These are phyloP conservation scores for Samia ricini DNA, from an alignment of 1,140 invertebrate genomes.

Conservation along the genomic window DNA sequence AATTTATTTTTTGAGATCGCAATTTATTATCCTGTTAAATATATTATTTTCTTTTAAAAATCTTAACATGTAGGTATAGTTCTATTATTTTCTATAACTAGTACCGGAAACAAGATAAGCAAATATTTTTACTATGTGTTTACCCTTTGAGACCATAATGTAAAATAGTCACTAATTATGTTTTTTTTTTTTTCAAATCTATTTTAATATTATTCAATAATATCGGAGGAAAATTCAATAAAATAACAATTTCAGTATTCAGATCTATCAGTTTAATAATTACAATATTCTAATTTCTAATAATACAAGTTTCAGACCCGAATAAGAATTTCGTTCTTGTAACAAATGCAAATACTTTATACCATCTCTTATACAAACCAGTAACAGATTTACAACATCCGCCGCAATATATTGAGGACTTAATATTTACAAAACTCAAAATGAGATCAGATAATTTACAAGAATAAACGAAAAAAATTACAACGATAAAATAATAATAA, in stretches of 20 bases:
- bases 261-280: slow-evolving; percentile 6
- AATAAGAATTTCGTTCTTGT: neutral
- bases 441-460: slow-evolving; percentile 71
- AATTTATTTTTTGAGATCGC: no score
- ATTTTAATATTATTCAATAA: no score
- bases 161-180: no score
- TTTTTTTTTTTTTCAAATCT: no score
- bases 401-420: slow-evolving; percentile 49
- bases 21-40: no score
- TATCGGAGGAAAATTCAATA: neutral
- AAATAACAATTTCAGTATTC: slow-evolving; percentile 1
- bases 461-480: slow-evolving; percentile 29
- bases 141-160: no score
- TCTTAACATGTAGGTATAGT: no score
- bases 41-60: no score
- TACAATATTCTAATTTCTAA: slow-evolving; percentile 16
- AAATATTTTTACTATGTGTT: no score
- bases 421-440: slow-evolving; percentile 59
- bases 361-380: neutral
- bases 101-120: no score
- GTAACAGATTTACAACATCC: slow-evolving; percentile 18
- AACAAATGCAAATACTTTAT: neutral
- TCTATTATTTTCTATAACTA: no score
- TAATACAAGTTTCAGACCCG: slow-evolving; percentile 18
- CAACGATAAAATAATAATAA: slow-evolving; percentile 42